These are phyloP conservation scores for Distichodus sexfasciatus DNA, from an alignment of 2,797 vertebrate genomes.

Conservation along the genomic window DNA sequence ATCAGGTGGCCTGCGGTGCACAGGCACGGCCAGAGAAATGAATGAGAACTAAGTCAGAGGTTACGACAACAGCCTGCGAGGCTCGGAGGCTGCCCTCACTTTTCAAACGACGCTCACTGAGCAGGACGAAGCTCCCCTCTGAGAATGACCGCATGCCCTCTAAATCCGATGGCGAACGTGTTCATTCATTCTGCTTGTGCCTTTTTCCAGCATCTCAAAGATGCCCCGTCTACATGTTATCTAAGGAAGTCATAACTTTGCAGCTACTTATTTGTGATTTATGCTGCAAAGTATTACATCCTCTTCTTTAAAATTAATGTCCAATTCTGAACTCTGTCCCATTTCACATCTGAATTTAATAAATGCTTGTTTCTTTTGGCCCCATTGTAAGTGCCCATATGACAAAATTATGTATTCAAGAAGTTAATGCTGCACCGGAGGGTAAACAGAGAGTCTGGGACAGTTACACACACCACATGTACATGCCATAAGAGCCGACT, in stretches of 20 bases:
- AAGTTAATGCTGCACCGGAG: not conserved
- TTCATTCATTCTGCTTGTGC: not conserved
- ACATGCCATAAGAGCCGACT: no score
- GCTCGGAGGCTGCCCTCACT: slow-evolving; percentile 32
- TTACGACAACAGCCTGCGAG: slow-evolving; percentile 50
- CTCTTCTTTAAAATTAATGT: slow-evolving; percentile 10
- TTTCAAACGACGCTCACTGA: slow-evolving; percentile 23
- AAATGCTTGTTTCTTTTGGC: not conserved
- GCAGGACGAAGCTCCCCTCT: not conserved
- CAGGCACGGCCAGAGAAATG: slow-evolving; percentile 28
- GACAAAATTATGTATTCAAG: not conserved
- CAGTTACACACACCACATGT: not conserved
- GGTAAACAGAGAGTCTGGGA: not conserved
- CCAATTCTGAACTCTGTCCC: not conserved
- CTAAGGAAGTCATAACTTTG: not conserved
- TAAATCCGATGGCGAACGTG: not conserved
- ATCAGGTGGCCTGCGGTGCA: not conserved
- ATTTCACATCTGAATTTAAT: not conserved
- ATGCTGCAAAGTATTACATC: slow-evolving; percentile 7
- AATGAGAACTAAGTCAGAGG: slow-evolving; percentile 51
- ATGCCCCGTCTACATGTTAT: not conserved
- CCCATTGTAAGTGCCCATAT: not conserved
- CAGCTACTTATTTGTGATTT: not conserved
- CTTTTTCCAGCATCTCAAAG: not conserved
- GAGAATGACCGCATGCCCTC: slow-evolving; percentile 6